Evolutionary conservation across 2,888 invertebrate species (phyloP).

Genomic region (Ennomos quercinarius): DNA sequence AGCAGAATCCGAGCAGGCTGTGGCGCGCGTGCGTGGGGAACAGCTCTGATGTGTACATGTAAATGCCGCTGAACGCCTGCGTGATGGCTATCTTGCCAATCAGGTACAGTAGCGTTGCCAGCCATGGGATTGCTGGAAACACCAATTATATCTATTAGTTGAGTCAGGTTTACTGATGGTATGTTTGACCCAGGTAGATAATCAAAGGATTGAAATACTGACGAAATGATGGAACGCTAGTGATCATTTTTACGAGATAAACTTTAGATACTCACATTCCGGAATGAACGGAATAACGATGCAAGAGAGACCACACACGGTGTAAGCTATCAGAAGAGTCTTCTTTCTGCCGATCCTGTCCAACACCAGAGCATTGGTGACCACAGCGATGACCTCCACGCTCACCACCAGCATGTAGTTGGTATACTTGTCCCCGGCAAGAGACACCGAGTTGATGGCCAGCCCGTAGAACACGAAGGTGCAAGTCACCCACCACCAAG

Average conservation of each 20-base stretch:
- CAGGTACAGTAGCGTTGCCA: constrained; percentile 81
- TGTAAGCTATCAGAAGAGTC: constrained; percentile 86
- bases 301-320: constrained; percentile 83
- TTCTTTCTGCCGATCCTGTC: constrained; percentile 87
- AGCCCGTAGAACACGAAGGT: constrained; percentile 93
- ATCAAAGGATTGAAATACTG: no score
- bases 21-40: constrained; percentile 90
- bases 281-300: constrained; percentile 82
- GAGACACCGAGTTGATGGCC: constrained; percentile 90
- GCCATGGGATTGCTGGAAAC: constrained; percentile 65
- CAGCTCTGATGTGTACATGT: constrained; percentile 90
- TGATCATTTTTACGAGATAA: no score
- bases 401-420: constrained; percentile 90
- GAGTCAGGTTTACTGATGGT: no score
- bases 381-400: constrained; percentile 90
- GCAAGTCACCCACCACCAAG: constrained; percentile 91
- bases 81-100: constrained; percentile 89
- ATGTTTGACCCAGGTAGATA: no score
- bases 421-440: constrained; percentile 91
- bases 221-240: no score
- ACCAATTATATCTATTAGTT: neutral
- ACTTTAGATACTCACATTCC: constrained; percentile 57
- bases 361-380: constrained; percentile 87
- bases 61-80: constrained; percentile 88
- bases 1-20: constrained; percentile 88